Evolutionary conservation across 2,888 invertebrate genomes (phyloP).

Genomic region (Cryptocheilus praepositus): DNA sequence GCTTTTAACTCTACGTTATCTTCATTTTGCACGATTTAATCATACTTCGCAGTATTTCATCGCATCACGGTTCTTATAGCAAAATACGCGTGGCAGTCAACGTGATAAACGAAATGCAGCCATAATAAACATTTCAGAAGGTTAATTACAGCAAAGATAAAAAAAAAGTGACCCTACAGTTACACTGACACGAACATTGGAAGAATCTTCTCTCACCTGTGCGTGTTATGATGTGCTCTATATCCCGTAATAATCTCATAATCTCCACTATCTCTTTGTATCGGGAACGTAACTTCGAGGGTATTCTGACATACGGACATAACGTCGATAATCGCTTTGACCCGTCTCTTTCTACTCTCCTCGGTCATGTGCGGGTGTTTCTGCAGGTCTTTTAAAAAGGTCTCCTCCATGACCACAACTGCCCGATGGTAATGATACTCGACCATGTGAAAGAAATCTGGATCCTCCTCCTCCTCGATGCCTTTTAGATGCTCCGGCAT

Average conservation of each 20-base stretch:
- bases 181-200: no score
- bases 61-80: no score
- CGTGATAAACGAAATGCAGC: no score
- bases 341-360: conserved; percentile 80
- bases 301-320: conserved; percentile 84
- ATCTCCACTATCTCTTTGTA: conserved; percentile 82
- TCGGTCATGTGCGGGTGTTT: conserved; percentile 74
- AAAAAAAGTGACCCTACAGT: no score
- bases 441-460: conserved; percentile 80
- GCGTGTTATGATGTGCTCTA: conserved; percentile 85
- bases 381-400: conserved; percentile 32
- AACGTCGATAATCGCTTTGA: conserved; percentile 80
- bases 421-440: conserved; percentile 83
- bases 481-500: conserved; percentile 73
- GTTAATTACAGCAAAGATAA: no score
- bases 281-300: conserved; percentile 82
- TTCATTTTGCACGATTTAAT: no score
- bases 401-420: conserved; percentile 76
- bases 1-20: no score
- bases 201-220: conserved; percentile 76
- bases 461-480: conserved; percentile 73
- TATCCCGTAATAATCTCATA: conserved; percentile 84
- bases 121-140: no score
- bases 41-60: no score
- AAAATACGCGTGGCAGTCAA: no score